A percentile compares a stretch with the other conserved stretches of the same genome.
Evolutionary conservation across 2,888 invertebrate species (phyloP).

Genomic region (Caradrina clavipalpis): DNA sequence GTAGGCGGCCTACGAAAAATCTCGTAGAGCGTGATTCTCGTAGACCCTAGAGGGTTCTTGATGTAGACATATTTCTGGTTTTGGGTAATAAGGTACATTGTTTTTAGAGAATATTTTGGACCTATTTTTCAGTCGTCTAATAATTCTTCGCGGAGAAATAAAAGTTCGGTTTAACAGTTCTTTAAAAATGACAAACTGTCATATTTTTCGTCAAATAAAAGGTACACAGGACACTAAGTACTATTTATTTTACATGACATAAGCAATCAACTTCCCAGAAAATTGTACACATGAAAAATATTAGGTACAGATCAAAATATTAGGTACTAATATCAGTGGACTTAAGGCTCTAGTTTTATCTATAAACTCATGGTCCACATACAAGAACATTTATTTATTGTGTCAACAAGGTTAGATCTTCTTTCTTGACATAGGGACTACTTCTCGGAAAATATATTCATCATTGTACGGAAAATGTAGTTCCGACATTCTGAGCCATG

Average conservation of each 20-base stretch:
- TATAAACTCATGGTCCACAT: conserved; percentile 37
- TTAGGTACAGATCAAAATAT: not conserved
- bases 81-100: not conserved
- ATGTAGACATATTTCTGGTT: not conserved
- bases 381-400: conserved; percentile 33
- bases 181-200: too few species aligned
- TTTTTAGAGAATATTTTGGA: too few species aligned
- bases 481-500: conserved; percentile 14
- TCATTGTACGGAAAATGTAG: conserved; percentile 32
- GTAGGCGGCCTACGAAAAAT: conserved; percentile 13
- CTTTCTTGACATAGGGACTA: conserved; percentile 17
- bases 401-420: conserved; percentile 26
- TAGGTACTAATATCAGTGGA: not conserved
- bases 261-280: not conserved
- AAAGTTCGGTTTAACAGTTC: not conserved
- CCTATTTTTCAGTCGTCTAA: not conserved
- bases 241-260: too few species aligned
- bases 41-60: not conserved
- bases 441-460: conserved; percentile 45
- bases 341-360: conserved; percentile 1
- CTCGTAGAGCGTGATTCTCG: conserved; percentile 11
- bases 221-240: too few species aligned
- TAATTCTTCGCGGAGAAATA: not conserved
- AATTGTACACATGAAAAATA: not conserved
- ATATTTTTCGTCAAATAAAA: too few species aligned